These are phyloP conservation scores for Drosophila seguyi DNA, from an alignment of 1,140 invertebrate genomes.

Conservation along the genomic window DNA sequence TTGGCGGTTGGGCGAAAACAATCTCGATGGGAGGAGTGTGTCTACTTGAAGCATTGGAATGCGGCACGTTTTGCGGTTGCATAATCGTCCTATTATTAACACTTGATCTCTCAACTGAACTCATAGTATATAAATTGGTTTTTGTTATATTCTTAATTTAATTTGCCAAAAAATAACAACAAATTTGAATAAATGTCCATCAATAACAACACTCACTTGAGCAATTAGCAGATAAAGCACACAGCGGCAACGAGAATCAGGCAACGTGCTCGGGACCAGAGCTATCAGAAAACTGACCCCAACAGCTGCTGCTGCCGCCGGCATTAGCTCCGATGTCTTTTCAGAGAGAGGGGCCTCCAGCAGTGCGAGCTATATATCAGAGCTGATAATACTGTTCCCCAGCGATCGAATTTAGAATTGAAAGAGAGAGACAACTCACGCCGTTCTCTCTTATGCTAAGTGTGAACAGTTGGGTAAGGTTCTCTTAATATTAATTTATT, in stretches of 20 bases:
- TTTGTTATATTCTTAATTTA: constrained; percentile 6
- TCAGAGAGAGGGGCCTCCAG: constrained; percentile 27
- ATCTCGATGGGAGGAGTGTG: not conserved
- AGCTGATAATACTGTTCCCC: constrained; percentile 21
- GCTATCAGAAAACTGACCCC: constrained; percentile 21
- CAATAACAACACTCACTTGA: constrained; percentile 26
- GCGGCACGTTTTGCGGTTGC: constrained; percentile 15
- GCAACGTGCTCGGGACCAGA: constrained; percentile 31
- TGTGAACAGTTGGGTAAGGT: not conserved
- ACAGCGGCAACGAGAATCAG: not conserved
- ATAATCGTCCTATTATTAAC: constrained; percentile 22
- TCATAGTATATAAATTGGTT: not conserved
- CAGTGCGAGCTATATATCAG: too few species aligned
- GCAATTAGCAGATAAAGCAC: constrained; percentile 31
- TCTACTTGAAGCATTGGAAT: constrained; percentile 12
- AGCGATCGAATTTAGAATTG: constrained; percentile 4
- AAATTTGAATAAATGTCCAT: not conserved
- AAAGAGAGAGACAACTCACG: constrained; percentile 1
- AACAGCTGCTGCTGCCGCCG: constrained; percentile 10
- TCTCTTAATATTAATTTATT: not conserved
- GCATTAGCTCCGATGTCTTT: not conserved
- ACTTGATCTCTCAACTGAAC: constrained; percentile 7
- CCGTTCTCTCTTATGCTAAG: not conserved
- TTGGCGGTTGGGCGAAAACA: constrained; percentile 4
- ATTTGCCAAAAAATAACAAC: constrained; percentile 10